phyloP scores from a whole-genome alignment of 2,888 invertebrate species.

The Spilarctia lutea region DNA sequence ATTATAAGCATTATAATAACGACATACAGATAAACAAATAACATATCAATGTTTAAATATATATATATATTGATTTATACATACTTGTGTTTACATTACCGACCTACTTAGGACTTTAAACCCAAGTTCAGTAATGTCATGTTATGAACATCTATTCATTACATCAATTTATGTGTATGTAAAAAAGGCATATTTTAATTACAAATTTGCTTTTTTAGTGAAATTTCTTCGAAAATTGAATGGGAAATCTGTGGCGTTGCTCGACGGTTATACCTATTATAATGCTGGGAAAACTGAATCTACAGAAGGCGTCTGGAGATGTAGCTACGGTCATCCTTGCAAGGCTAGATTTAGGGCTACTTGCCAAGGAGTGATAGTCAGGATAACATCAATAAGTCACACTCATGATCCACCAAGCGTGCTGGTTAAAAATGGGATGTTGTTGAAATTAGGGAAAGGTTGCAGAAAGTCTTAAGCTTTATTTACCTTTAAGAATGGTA shows the following conservation, averaged over 20 bases:
- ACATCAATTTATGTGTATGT: not conserved
- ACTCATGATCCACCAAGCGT: not conserved
- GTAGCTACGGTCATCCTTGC: conserved; percentile 21
- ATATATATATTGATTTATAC: too few species aligned
- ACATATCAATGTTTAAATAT: too few species aligned
- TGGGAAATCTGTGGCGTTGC: conserved; percentile 16
- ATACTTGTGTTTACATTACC: too few species aligned
- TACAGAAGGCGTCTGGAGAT: conserved; percentile 16
- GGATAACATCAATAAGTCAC: not conserved
- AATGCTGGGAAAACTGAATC: not conserved
- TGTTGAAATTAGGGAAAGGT: not conserved
- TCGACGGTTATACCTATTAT: conserved; percentile 21
- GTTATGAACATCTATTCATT: not conserved
- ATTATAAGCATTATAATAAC: not conserved
- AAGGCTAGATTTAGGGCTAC: conserved; percentile 25
- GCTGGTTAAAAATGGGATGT: conserved; percentile 1
- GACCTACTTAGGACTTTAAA: not conserved
- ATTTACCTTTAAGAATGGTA: not conserved
- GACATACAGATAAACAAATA: too few species aligned
- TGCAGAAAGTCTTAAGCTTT: not conserved
- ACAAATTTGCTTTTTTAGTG: not conserved
- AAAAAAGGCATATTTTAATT: not conserved
- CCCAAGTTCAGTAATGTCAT: not conserved
- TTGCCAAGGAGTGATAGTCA: not conserved
- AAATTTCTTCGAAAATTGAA: conserved; percentile 1